These are phyloP conservation scores for Clamator glandarius DNA, from an alignment of 2,797 vertebrate genomes.

Conservation along the genomic window DNA sequence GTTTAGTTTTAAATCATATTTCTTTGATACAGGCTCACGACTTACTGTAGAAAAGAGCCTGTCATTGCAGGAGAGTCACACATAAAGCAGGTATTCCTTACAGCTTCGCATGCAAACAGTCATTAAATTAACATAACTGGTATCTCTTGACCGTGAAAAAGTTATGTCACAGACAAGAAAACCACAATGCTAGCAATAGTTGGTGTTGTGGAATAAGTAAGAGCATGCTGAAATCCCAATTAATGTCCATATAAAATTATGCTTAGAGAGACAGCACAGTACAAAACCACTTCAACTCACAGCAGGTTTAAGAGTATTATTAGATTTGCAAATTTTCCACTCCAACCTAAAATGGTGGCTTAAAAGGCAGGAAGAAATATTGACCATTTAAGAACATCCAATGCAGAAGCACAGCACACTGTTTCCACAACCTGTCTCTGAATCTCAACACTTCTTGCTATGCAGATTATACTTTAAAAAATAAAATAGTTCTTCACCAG, in stretches of 20 bases:
- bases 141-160: neutral
- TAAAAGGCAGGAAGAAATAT: neutral
- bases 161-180: neutral
- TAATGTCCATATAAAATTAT: neutral
- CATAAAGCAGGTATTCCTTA: neutral
- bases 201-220: neutral
- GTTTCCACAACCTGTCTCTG: neutral
- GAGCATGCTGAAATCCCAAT: neutral
- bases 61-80: neutral
- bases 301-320: neutral
- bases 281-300: neutral
- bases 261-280: neutral
- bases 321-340: neutral
- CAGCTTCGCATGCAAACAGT: neutral
- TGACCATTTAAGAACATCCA: neutral
- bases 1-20: neutral
- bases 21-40: neutral
- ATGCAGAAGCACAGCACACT: neutral
- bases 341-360: neutral
- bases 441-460: accelerated
- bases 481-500: neutral
- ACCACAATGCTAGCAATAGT: neutral
- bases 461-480: neutral
- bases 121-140: neutral
- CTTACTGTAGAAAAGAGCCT: neutral